Percentiles rank a stretch among this genome's conserved stretches.
Conservation (phyloP, 2,113 vertebrate species). For the Gadus chalcogrammus region DNA sequence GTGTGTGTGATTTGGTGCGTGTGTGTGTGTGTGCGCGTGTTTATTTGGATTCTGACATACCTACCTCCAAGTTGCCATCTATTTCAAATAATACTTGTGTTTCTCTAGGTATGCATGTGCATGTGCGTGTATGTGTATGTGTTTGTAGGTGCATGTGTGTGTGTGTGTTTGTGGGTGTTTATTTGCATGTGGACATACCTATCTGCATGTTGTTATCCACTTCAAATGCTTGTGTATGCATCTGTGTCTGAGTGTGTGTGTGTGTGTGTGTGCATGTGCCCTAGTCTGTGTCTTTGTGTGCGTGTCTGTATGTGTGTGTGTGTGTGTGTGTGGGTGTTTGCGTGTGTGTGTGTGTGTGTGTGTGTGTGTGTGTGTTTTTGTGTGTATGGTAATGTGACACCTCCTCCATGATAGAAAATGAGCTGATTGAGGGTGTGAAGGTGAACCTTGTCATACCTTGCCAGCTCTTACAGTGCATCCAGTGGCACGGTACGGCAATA, state of each 20-base stretch:
- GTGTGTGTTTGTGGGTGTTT: background rate
- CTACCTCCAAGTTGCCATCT: background rate
- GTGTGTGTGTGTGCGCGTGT: conserved; percentile 25
- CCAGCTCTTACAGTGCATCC: too few relatives aligned
- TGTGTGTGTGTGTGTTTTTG: background rate
- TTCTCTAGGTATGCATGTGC: background rate
- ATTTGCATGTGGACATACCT: too few relatives aligned
- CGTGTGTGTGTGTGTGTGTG: background rate
- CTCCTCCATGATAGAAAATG: conserved; percentile 60
- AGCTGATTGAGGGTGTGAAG: conserved; percentile 68
- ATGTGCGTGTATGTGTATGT: background rate
- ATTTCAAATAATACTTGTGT: background rate
- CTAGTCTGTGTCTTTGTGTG: background rate
- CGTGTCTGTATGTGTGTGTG: background rate
- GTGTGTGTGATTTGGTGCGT: conserved; percentile 19
- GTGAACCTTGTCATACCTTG: conserved; percentile 53
- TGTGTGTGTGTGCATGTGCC: conserved; percentile 7
- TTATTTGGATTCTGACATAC: background rate
- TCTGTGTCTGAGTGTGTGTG: background rate
- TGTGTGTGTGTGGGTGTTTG: conserved; percentile 46
- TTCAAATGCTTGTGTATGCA: too few relatives aligned
- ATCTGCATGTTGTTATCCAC: too few relatives aligned
- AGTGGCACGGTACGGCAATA: too few relatives aligned
- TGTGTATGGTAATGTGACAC: conserved; percentile 61
- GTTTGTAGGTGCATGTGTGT: conserved; percentile 2